Evolutionary conservation across 2,888 invertebrate genomes (phyloP).

Genomic region (Oscheius sp.): DNA sequence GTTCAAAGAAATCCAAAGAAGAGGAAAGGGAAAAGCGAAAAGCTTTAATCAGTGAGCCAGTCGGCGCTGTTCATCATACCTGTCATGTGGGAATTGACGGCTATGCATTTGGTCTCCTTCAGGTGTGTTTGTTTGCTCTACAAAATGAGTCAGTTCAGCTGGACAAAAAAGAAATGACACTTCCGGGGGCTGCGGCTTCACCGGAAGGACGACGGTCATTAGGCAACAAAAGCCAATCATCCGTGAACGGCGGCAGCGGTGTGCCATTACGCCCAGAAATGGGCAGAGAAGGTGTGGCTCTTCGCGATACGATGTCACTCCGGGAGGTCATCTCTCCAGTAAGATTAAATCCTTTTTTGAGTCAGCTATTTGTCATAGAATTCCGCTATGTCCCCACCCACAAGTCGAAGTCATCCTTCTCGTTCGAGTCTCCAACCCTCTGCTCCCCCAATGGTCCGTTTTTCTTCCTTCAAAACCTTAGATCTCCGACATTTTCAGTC

Average conservation of each 20-base stretch:
- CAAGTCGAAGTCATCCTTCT: conserved; percentile 36
- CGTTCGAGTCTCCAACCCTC: conserved; percentile 44
- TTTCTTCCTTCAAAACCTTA: background rate
- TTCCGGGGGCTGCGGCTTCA: conserved; percentile 49
- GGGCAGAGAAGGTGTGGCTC: conserved; percentile 39
- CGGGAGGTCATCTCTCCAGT: conserved; percentile 36
- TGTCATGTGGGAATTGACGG: conserved; percentile 95
- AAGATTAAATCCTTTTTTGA: background rate
- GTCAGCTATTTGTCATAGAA: background rate
- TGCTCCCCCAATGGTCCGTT: conserved; percentile 55
- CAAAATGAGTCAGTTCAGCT: conserved; percentile 39
- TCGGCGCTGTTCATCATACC: conserved; percentile 94
- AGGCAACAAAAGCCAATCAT: conserved; percentile 17
- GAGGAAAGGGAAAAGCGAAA: conserved; percentile 57
- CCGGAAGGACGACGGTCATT: conserved; percentile 33
- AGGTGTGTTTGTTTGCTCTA: conserved; percentile 61
- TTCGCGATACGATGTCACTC: conserved; percentile 50
- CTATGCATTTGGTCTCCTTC: conserved; percentile 92
- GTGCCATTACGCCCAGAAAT: conserved; percentile 38
- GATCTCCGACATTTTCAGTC: background rate
- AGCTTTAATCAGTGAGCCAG: conserved; percentile 89
- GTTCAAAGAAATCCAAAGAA: conserved; percentile 39
- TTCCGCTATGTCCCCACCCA: conserved; percentile 26
- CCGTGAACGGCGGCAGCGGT: conserved; percentile 10
- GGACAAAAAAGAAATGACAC: conserved; percentile 58